Base-by-base conservation (phyloP, 2,888 invertebrate genomes). In the Cyaniris semiargus region DNA sequence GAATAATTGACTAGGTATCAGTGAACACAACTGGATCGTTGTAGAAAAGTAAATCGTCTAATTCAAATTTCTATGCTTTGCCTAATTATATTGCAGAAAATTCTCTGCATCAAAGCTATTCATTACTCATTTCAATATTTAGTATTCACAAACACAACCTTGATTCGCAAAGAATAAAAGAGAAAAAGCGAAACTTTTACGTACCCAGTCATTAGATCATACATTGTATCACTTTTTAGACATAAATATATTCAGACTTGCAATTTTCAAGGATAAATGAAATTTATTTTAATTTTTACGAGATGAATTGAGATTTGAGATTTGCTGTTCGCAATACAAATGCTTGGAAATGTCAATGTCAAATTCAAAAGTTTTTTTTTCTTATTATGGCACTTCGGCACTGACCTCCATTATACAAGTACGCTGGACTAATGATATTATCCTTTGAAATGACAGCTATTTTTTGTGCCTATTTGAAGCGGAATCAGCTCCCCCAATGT, bases 331-430 rank as follows among this genome's bases (percentile, higher is more conserved):
- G 48, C 27, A 74, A 53, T 48, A 27, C 44, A 66, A 31, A 66
- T 66, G 6, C 7, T 74, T 53, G 18, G 21, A 74, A 74, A 44
- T 7, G 74, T 74, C 53, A 74, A 74, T 74, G 74, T 74, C 74
- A 74, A 48, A 31, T 15, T 23, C 21, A 48, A 70, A 70, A 34
- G 31, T 34, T 34, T 48, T 48, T 48, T 48, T 48, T 48, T 44
- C 38, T 38, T 27, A 27, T 27, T 27, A 27, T 27, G 10, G 8
- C 10, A 13, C 10, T 48, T 13, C n/a, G n/a, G n/a, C n/a, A n/a
- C n/a, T n/a, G n/a, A n/a, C n/a, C n/a, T n/a, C n/a, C n/a, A n/a
- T n/a, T n/a, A n/a, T n/a, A n/a, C n/a, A n/a, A n/a, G n/a, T n/a
- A n/a, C n/a, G n/a, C n/a, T n/a, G n/a, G n/a, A n/a, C n/a, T n/a